Base-by-base conservation (phyloP, 2,113 vertebrate species). In the Ivindomyrus marchei region DNA sequence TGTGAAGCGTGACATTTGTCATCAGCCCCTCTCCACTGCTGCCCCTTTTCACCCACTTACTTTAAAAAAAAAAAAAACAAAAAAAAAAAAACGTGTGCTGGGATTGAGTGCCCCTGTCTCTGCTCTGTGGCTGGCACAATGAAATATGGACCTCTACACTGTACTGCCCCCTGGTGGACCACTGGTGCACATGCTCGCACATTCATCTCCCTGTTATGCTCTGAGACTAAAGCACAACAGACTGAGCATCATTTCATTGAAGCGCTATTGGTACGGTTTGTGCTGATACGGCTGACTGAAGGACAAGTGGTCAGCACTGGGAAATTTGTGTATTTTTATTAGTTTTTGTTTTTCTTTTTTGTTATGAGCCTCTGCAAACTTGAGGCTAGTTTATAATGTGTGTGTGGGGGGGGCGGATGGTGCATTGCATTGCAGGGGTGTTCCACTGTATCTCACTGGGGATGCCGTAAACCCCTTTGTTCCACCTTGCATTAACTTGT, bases 111-210 rank as follows among this genome's bases (percentile, higher is more conserved):
- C 94, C 91, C 92, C 92, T 92, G 31, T 92, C 92, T 93, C 94
- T 89, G 92, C 90, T 91, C 62, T 92, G 93, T 90, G 92, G 92
- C 93, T 91, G 93, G 94, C 93, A 93, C 93, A 91, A 93, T 88
- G 90, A 93, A 93, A 94, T 93, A 94, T 47, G 94, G 96, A 96
- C 95, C 96, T 95, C 94, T 94, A 96, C 95, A 96, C 96, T 96
- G 95, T 96, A 95, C 94, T 88, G 91, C 90, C 84, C 91, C 91
- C 70, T 92, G 91, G 93, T 92, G 93, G 92, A 94, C 93, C 91
- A 91, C 92, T 92, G 92, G 91, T 93, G 93, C 93, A 93, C 94
- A 92, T 88, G 87, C 93, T 92, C 92, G 87, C 93, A 92, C 91
- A 91, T 90, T 92, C 93, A 93, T 89, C 66, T 88, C 90, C 91